Evolutionary conservation across 2,888 invertebrate genomes (phyloP), one percentile per base, ranked within the genome.

Genomic region (Himalopsyche anomala): DNA sequence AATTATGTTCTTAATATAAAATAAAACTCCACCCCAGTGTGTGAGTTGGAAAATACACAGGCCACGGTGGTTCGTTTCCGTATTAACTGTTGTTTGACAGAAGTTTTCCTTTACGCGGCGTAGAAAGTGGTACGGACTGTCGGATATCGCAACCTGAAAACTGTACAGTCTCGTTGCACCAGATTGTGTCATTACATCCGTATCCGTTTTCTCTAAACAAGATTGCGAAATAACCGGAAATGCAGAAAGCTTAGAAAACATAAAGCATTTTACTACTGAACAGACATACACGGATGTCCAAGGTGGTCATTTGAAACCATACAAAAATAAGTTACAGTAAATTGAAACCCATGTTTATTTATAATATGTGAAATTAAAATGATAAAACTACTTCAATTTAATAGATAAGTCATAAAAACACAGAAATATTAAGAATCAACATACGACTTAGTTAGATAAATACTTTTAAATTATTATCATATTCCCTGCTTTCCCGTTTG

Each of bases 51-150:
- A 86, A 85, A 85, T 56, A 38, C 40, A 51, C 8, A 45, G 28
- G 83, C 40, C 36, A 74, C 82, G 80, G 56, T 56, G 40, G 83
- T 83, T 12, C 45, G 83, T 80, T 86, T 86, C 85, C 85, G 85
- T 55, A 86, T 86, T 80, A 86, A 42, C 85, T 56, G 83, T 86
- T 86, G 83, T 86, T 86, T 86, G 85, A 86, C 83, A 86, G 80
- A 40, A 83, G 56, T 80, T 83, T 51, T 51, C 51, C 51, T 51
- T 15, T 80, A 28, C 79, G 55, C 80, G 79, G 51, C 79, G 40
- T 51, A 42, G 84, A 80, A 84, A 84, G 84, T 80, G 55, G 80
- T 45, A 80, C 36, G 40, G 38, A 54, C 80, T 80, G 42, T 80
- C 84, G 84, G 84, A 84, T 80, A 80, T 80, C 55, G 56, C 15